Evolutionary conservation across 2,113 vertebrate species (phyloP).

Genomic region (Pogona vitticeps): DNA sequence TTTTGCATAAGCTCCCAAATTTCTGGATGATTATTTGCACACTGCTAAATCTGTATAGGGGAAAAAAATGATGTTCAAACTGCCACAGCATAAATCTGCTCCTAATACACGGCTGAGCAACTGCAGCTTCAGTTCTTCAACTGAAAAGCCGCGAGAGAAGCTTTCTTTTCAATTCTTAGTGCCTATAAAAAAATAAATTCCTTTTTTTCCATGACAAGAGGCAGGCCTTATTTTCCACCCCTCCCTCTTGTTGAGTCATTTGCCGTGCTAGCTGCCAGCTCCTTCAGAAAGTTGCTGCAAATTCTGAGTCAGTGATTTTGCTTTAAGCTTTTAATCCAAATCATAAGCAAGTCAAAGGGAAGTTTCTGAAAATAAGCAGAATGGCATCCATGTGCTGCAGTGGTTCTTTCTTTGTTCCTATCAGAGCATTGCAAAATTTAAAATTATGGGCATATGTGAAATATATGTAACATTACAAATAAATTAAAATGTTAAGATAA

Average conservation of each 20-base stretch:
- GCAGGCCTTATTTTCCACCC: neutral
- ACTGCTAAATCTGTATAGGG: slow-evolving; percentile 36
- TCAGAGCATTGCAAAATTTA: no score
- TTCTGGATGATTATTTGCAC: slow-evolving; percentile 34
- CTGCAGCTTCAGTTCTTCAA: slow-evolving; percentile 1
- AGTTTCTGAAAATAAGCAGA: neutral
- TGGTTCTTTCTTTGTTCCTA: neutral
- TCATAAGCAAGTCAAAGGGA: neutral
- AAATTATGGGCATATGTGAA: no score
- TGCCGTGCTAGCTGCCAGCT: neutral
- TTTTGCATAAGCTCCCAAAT: slow-evolving; percentile 49
- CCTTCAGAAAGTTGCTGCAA: slow-evolving; percentile 22
- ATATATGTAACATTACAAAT: no score
- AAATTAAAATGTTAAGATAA: no score
- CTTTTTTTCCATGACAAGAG: neutral
- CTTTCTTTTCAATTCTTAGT: neutral
- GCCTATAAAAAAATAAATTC: neutral
- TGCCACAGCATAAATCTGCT: slow-evolving; percentile 34
- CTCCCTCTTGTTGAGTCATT: slow-evolving; percentile 33
- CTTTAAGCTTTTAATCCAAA: slow-evolving; percentile 6
- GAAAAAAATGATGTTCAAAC: slow-evolving; percentile 28
- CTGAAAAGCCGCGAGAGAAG: slow-evolving; percentile 17
- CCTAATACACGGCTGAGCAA: slow-evolving; percentile 46
- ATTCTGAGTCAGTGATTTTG: slow-evolving; percentile 25
- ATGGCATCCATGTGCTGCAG: neutral